Evolutionary conservation across 2,888 invertebrate genomes (phyloP).

Genomic region (Elysia crispata): DNA sequence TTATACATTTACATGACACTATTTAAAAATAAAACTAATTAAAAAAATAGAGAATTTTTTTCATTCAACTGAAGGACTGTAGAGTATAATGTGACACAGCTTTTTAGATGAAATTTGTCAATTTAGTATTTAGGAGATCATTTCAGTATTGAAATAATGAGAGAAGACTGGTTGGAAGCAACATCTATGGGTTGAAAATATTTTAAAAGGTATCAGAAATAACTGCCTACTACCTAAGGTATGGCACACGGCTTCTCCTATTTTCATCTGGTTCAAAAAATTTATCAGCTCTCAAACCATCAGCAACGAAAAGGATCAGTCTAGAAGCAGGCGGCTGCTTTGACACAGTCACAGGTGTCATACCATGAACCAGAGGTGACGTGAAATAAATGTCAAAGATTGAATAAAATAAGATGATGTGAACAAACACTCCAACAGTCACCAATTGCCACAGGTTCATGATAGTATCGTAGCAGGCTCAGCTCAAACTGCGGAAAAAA

Average conservation of each 20-base stretch:
- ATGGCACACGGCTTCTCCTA: slow-evolving; percentile 81
- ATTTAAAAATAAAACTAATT: no score
- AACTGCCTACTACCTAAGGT: slow-evolving; percentile 81
- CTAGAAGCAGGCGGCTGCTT: slow-evolving; percentile 82
- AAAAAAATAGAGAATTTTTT: no score
- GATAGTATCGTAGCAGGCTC: neutral
- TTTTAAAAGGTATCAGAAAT: neutral
- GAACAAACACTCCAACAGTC: slow-evolving; percentile 80
- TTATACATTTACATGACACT: no score
- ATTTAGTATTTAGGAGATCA: no score
- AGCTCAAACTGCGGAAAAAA: no score
- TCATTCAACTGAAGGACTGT: no score
- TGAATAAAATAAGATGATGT: slow-evolving; percentile 87
- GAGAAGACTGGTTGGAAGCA: no score
- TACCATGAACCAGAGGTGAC: slow-evolving; percentile 89
- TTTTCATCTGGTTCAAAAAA: slow-evolving; percentile 80
- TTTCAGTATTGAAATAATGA: no score
- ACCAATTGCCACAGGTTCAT: slow-evolving; percentile 67
- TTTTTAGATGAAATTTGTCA: no score
- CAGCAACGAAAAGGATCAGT: slow-evolving; percentile 91
- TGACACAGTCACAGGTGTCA: slow-evolving; percentile 76
- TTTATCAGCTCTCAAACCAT: slow-evolving; percentile 93
- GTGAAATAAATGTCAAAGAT: slow-evolving; percentile 96
- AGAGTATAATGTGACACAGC: no score
- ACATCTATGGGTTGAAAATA: no score